Conservation (phyloP, 1,140 invertebrate genomes). For the Pygmarrhopalites habei region DNA sequence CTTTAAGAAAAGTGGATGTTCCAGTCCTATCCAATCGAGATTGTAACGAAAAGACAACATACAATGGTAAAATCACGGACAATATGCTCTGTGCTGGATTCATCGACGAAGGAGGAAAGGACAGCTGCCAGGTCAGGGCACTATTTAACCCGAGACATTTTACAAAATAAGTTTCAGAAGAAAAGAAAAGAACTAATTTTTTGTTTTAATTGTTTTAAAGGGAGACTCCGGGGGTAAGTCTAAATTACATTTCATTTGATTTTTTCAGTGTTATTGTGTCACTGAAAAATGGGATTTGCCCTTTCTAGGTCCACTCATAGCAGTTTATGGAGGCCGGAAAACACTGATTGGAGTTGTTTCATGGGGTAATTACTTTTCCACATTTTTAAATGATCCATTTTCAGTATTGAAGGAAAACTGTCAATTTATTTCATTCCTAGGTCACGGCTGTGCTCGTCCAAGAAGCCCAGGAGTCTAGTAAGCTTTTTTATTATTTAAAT, state of each 20-base stretch:
- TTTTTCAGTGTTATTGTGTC: no score
- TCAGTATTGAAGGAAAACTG: no score
- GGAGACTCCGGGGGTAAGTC: constrained; percentile 31
- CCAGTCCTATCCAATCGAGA: constrained; percentile 37
- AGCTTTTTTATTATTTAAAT: neutral
- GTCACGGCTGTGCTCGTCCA: constrained; percentile 22
- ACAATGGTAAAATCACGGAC: constrained; percentile 33
- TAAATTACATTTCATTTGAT: no score
- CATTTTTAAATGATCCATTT: no score
- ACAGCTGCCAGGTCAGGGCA: constrained; percentile 71
- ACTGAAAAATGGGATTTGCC: no score
- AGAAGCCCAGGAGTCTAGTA: constrained; percentile 24
- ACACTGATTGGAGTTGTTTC: constrained; percentile 39
- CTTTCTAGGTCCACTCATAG: constrained; percentile 31
- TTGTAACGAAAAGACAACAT: constrained; percentile 33
- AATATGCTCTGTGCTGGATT: constrained; percentile 50
- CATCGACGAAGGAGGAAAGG: constrained; percentile 63
- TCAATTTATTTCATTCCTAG: no score
- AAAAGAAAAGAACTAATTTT: no score
- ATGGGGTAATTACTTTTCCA: no score
- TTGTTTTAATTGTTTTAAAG: no score
- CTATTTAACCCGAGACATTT: neutral
- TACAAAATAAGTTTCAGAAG: neutral
- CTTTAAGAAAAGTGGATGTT: constrained; percentile 38
- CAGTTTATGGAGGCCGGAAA: constrained; percentile 27